These are phyloP conservation scores for Corbicula japonica DNA, from an alignment of 2,888 invertebrate genomes.

Conservation along the genomic window DNA sequence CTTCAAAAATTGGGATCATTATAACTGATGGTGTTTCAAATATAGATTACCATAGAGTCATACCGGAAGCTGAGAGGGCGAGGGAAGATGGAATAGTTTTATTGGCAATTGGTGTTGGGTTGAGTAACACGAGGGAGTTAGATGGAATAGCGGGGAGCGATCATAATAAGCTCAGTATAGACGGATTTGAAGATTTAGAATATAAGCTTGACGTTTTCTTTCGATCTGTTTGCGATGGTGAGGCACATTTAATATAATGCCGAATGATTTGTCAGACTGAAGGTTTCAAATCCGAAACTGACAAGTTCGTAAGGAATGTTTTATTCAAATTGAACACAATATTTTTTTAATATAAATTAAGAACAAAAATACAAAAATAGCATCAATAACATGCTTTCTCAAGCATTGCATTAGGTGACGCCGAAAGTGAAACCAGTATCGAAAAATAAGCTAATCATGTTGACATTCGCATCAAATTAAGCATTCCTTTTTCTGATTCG, in stretches of 20 bases:
- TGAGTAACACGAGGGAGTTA: conserved; percentile 75
- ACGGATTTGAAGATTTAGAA: conserved; percentile 71
- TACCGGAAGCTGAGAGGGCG: conserved; percentile 76
- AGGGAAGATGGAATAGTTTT: conserved; percentile 70
- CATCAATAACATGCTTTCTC: too few species aligned
- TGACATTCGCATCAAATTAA: neutral
- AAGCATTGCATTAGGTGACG: too few species aligned
- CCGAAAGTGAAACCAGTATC: too few species aligned
- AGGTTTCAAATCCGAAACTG: too few species aligned
- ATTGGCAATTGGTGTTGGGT: conserved; percentile 78
- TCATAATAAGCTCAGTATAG: conserved; percentile 77
- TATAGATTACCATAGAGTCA: conserved; percentile 77
- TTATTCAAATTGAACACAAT: too few species aligned
- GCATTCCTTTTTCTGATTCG: too few species aligned
- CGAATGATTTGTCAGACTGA: too few species aligned
- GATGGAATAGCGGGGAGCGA: conserved; percentile 76
- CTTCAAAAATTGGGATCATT: conserved; percentile 79
- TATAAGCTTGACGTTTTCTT: conserved; percentile 61
- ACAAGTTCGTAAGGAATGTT: too few species aligned
- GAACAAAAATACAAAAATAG: too few species aligned
- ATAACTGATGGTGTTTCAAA: conserved; percentile 84
- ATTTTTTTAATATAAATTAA: too few species aligned
- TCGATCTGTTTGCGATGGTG: conserved; percentile 54
- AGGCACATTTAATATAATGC: too few species aligned
- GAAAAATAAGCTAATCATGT: neutral